These are phyloP conservation scores for Chymomyza fuscimana DNA, from an alignment of 2,888 invertebrate species.

Conservation along the genomic window DNA sequence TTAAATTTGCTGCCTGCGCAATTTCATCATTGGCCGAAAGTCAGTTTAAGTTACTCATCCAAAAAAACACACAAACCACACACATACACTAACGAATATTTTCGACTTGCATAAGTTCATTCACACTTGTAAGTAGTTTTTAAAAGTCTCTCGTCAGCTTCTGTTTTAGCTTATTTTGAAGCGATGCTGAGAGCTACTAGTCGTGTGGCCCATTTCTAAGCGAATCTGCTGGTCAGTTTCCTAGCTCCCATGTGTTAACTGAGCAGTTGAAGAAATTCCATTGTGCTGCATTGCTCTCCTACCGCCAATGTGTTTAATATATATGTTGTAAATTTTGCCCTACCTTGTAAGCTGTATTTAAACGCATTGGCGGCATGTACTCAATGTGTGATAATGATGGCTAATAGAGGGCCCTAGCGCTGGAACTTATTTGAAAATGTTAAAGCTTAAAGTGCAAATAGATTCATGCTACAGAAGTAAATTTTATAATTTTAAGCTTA, in stretches of 20 bases:
- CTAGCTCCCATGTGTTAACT: constrained; percentile 50
- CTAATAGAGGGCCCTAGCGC: not conserved
- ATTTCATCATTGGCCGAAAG: constrained; percentile 25
- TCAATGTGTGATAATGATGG: not conserved
- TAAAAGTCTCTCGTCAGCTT: constrained; percentile 53
- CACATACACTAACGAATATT: constrained; percentile 37
- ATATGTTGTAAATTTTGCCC: constrained; percentile 58
- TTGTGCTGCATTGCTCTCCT: constrained; percentile 16
- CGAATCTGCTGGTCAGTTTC: constrained; percentile 68
- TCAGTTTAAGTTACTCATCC: constrained; percentile 51
- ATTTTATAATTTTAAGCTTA: constrained; percentile 55
- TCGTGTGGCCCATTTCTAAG: constrained; percentile 28
- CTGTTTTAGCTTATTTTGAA: constrained; percentile 42
- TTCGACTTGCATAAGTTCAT: constrained; percentile 20
- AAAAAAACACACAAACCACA: constrained; percentile 28
- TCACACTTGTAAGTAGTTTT: constrained; percentile 46
- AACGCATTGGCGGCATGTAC: constrained; percentile 20
- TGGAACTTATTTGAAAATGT: constrained; percentile 30
- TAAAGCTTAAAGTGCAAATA: constrained; percentile 59
- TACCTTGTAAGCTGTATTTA: constrained; percentile 54
- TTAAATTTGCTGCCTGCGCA: constrained; percentile 77
- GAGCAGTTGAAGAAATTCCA: not conserved
- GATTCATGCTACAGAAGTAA: constrained; percentile 22
- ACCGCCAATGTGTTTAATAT: constrained; percentile 19
- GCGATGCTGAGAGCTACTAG: constrained; percentile 41